A percentile compares a stretch with the other conserved stretches of the same genome.
Conservation (phyloP, 2,888 invertebrate genomes). For the Deilephila porcellus region DNA sequence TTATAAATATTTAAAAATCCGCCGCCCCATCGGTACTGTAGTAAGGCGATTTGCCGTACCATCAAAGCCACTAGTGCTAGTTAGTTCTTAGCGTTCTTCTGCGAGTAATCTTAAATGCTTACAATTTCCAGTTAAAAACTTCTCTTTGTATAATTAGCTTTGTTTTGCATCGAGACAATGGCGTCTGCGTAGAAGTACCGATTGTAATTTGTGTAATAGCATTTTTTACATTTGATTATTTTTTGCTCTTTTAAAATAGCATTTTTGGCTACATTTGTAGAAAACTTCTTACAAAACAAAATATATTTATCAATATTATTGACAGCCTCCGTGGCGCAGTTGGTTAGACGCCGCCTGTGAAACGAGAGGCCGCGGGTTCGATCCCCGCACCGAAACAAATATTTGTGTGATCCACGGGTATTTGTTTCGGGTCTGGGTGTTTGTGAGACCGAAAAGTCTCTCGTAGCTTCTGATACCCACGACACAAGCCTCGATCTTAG, state of each 20-base stretch:
- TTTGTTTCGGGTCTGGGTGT: too few species aligned
- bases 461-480: too few species aligned
- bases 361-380: too few species aligned
- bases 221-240: not conserved
- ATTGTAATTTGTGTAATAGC: slow-evolving; percentile 4
- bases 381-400: too few species aligned
- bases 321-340: too few species aligned
- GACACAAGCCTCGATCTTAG: too few species aligned
- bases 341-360: too few species aligned
- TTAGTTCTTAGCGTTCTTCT: slow-evolving; percentile 20
- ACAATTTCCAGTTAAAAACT: slow-evolving; percentile 8
- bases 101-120: slow-evolving; percentile 26
- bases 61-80: slow-evolving; percentile 36
- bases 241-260: not conserved
- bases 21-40: slow-evolving; percentile 41
- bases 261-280: not conserved
- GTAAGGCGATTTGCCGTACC: slow-evolving; percentile 54
- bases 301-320: too few species aligned
- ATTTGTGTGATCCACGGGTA: too few species aligned
- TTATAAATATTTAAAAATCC: slow-evolving; percentile 62
- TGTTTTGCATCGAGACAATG: slow-evolving; percentile 18
- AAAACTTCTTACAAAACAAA: not conserved
- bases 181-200: not conserved
- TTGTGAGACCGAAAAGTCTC: too few species aligned
- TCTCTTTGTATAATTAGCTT: slow-evolving; percentile 19